Conservation (phyloP, 2,888 invertebrate genomes). For the Lepeophtheirus nordmannii region DNA sequence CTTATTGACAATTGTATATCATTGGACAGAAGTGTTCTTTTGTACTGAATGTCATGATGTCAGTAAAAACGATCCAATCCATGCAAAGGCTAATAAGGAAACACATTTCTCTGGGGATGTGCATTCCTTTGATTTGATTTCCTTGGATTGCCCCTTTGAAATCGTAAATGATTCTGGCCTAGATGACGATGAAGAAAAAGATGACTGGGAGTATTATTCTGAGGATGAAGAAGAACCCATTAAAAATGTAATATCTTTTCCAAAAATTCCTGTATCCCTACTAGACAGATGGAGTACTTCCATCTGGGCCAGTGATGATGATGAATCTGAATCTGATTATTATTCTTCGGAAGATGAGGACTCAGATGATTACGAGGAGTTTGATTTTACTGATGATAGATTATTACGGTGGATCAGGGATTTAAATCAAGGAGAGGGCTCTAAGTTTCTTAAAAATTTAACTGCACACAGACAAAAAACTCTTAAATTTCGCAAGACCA, state of each 20-base stretch:
- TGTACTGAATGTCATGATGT: not conserved
- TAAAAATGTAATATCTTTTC: not conserved
- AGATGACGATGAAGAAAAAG: not conserved
- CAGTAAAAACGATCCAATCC: too few species aligned
- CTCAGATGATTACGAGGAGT: not conserved
- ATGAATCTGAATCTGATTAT: not conserved
- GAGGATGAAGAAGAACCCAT: conserved; percentile 9
- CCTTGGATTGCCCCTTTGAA: not conserved
- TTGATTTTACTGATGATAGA: conserved; percentile 3
- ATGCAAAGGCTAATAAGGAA: not conserved
- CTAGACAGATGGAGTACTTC: not conserved
- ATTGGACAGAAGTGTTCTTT: not conserved
- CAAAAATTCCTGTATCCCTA: not conserved
- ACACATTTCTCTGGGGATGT: not conserved
- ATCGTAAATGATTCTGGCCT: not conserved
- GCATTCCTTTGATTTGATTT: not conserved
- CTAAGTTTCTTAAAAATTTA: not conserved
- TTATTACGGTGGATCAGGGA: not conserved
- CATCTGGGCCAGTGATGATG: not conserved
- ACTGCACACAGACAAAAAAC: not conserved
- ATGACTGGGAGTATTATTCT: conserved; percentile 18
- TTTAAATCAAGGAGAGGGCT: not conserved
- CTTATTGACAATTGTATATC: not conserved
- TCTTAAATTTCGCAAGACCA: not conserved
- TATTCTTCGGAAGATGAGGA: conserved; percentile 6